Percentiles rank a stretch among this genome's conserved stretches.
Conservation (phyloP, 1,140 invertebrate genomes). For the Sipha flava region DNA sequence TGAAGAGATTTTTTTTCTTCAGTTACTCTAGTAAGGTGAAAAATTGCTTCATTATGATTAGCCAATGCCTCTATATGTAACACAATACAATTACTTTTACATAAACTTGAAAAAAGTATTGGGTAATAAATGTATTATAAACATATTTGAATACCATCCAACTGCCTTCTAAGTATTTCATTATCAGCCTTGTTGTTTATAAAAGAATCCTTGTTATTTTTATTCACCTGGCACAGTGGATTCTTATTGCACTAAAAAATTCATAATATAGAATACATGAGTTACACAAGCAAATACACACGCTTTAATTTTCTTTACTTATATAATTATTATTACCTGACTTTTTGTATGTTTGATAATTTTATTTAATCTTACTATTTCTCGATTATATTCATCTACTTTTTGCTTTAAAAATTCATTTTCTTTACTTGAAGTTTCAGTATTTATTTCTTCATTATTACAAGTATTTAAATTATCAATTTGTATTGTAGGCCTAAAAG, state of each 20-base stretch:
- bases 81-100: no score
- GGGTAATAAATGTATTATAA: background rate
- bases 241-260: background rate
- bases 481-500: constrained; percentile 10
- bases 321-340: background rate
- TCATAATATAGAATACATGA: background rate
- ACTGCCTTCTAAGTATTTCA: constrained; percentile 1
- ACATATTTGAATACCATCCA: background rate
- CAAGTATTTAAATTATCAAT: background rate
- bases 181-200: constrained; percentile 2
- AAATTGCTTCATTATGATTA: constrained; percentile 8
- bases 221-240: background rate
- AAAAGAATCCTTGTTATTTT: background rate
- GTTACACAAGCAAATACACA: no score
- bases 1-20: constrained; percentile 30
- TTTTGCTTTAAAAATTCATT: background rate
- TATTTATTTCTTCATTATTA: background rate
- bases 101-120: no score
- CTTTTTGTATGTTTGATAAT: background rate
- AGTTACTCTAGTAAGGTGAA: constrained; percentile 17
- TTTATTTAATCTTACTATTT: background rate
- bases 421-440: no score
- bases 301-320: background rate
- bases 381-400: background rate
- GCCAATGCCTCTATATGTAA: background rate